Conservation (phyloP, 2,113 vertebrate species). For the Brachyhypopomus gauderio region DNA sequence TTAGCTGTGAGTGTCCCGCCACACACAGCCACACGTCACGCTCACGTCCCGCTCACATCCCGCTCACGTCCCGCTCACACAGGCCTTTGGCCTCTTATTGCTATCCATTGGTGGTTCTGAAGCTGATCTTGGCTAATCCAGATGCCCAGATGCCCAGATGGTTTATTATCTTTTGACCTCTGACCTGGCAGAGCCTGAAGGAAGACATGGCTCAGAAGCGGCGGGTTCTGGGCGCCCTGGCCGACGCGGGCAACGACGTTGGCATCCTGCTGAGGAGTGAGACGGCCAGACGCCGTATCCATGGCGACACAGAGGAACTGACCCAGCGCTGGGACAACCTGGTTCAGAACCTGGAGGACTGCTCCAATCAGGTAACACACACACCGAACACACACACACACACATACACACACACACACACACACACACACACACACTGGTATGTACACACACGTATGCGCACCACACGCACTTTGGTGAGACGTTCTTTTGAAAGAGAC, state of each 20-base stretch:
- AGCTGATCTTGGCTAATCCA: no score
- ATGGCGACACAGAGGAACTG: slow-evolving; percentile 83
- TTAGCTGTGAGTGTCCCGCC: slow-evolving; percentile 84
- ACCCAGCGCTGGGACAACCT: slow-evolving; percentile 93
- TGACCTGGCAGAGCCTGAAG: slow-evolving; percentile 82
- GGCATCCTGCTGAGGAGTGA: slow-evolving; percentile 76
- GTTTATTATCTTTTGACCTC: background rate
- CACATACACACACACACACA: background rate
- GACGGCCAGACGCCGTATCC: slow-evolving; percentile 77
- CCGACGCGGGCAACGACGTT: slow-evolving; percentile 88
- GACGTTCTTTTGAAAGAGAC: slow-evolving; percentile 1
- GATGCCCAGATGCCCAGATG: background rate
- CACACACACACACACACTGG: background rate
- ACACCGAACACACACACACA: background rate
- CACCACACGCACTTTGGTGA: background rate
- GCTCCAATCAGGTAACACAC: slow-evolving; percentile 85
- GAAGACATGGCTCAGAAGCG: slow-evolving; percentile 95
- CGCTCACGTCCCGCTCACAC: no score
- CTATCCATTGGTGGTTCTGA: no score
- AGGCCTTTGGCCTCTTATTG: no score
- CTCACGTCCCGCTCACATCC: no score
- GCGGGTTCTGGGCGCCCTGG: slow-evolving; percentile 84
- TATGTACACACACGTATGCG: background rate
- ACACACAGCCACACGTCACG: no score
- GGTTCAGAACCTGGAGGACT: slow-evolving; percentile 94